These are phyloP conservation scores for Origma solitaria DNA, from an alignment of 2,113 vertebrate species.

Conservation along the genomic window DNA sequence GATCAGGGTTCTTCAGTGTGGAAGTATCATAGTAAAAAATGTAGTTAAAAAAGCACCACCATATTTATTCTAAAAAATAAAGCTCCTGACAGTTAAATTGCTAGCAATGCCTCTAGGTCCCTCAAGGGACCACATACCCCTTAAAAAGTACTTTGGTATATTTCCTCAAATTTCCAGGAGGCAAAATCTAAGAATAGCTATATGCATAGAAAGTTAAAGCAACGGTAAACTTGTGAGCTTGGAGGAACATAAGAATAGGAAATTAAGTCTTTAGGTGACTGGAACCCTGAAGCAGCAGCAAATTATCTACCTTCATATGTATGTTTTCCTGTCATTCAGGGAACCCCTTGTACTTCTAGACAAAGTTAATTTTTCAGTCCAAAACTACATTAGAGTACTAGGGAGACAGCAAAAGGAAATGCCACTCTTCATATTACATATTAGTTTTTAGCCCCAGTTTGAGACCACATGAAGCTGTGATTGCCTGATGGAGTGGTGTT, in stretches of 20 bases:
- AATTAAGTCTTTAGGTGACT: not conserved
- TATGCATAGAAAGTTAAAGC: not conserved
- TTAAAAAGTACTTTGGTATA: not conserved
- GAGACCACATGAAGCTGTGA: fast-evolving
- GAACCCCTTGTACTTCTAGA: not conserved
- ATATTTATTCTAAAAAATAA: not conserved
- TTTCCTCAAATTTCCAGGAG: not conserved
- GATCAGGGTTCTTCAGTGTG: not conserved
- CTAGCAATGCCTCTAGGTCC: not conserved
- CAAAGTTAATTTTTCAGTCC: not conserved
- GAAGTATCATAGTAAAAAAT: not conserved
- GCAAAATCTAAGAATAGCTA: not conserved
- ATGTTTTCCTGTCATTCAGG: not conserved
- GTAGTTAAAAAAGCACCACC: not conserved
- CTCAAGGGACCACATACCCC: not conserved
- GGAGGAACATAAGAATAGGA: not conserved
- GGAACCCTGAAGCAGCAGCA: not conserved
- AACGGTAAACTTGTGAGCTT: not conserved
- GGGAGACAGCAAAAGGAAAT: not conserved
- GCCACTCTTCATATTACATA: not conserved
- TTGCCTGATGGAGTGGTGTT: fast-evolving
- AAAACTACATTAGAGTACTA: not conserved
- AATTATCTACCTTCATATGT: not conserved
- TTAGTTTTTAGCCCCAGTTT: not conserved
- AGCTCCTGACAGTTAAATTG: not conserved